Percentiles rank a stretch among this genome's conserved stretches.
Evolutionary conservation across 2,113 vertebrate genomes (phyloP).

Genomic region (Otolemur garnettii): DNA sequence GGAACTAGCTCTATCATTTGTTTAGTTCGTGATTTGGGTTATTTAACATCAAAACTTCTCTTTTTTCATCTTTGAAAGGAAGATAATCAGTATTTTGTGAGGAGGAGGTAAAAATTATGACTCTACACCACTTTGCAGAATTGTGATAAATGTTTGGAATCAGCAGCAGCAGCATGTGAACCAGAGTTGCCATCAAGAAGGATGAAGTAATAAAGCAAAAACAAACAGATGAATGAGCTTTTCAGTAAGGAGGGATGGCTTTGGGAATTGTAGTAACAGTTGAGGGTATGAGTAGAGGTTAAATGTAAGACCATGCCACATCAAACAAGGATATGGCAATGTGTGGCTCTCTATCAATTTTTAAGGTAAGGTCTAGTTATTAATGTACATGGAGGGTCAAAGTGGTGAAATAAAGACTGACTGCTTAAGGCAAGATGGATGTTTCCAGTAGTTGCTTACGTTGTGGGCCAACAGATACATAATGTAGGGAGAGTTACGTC

Average conservation of each 20-base stretch:
- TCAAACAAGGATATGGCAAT: not conserved
- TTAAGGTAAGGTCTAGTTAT: not conserved
- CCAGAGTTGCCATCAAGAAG: not conserved
- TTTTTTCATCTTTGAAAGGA: not conserved
- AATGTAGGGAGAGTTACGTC: not conserved
- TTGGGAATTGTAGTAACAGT: not conserved
- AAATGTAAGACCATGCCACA: not conserved
- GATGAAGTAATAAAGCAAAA: not conserved
- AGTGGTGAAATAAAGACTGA: not conserved
- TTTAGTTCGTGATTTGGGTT: not conserved
- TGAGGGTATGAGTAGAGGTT: not conserved
- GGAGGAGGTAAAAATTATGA: not conserved
- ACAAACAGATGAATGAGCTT: not conserved
- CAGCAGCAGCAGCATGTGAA: not conserved
- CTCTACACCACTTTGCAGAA: not conserved
- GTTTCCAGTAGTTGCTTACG: not conserved
- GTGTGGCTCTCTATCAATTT: not conserved
- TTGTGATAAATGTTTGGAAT: not conserved
- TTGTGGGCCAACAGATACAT: not conserved
- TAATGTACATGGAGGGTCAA: not conserved
- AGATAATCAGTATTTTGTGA: not conserved
- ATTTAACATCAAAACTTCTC: not conserved
- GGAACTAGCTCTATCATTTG: not conserved
- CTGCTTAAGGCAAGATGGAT: not conserved
- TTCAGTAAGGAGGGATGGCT: not conserved